Evolutionary conservation across 2,888 invertebrate genomes (phyloP), one percentile per base, ranked within the genome.

Genomic region (Seladonia tumulorum): DNA sequence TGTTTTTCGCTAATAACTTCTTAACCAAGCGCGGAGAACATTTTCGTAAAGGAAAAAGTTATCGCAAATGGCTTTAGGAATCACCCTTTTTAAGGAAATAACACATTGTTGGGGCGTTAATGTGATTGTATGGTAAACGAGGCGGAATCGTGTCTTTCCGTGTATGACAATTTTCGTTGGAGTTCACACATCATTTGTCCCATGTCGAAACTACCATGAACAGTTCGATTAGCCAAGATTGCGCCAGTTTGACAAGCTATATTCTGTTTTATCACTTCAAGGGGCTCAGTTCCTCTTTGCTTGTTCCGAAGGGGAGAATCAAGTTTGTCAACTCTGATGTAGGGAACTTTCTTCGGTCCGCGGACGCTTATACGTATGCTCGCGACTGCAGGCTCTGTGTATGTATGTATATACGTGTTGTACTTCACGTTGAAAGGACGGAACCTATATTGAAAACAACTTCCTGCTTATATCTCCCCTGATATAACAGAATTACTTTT

Each of bases 261-360:
- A 66, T 63, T 25, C 18, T 76, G 72, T 57, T 76, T 71, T 66
- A 76, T 45, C 73, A 68, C 39, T 71, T 60, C 81, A 45, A 25
- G 47, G 14, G 75, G 66, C 71, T 78, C 74, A 18, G 35, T 49
- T 49, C 74, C 49, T 57, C 79, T 45, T 75, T 60, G 83, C 72
- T 72, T 76, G 75, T 86, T 81, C 76, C 74, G 81, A 86, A 74
- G 87, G 87, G 87, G 89, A 68, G 89, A 92, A 92, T 92, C 88
- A 91, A 93, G 92, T 93, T 94, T 92, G 92, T 92, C 91, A 92
- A 94, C 93, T 94, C 92, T 93, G 92, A 93, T 92, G 90, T 84
- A 80, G 87, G 83, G 88, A 87, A 90, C 90, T 90, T 90, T 87
- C 82, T 83, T 79, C 71, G 79, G 74, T 85, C 78, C 79, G 81